Evolutionary conservation across 2,797 vertebrate species (phyloP).

Genomic region (Tympanoctomys barrerae): DNA sequence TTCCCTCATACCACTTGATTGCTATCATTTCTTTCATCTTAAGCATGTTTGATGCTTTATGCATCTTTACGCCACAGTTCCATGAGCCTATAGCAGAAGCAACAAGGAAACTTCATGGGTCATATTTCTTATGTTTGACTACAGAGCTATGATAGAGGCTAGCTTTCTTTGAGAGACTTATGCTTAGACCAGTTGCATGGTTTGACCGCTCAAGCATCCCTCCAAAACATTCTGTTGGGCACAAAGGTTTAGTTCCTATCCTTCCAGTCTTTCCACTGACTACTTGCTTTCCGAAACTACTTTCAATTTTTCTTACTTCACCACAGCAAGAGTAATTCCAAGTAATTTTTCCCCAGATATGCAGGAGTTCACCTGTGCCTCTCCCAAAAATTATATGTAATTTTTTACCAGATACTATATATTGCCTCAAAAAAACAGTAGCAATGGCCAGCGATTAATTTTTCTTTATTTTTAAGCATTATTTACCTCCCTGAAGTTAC

Average conservation of each 20-base stretch:
- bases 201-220: not conserved
- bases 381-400: not conserved
- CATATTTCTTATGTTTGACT: not conserved
- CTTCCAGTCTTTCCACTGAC: not conserved
- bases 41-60: not conserved
- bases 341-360: not conserved
- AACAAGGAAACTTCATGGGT: not conserved
- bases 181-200: not conserved
- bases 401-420: conserved; percentile 44
- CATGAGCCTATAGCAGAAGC: not conserved
- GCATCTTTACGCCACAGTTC: not conserved
- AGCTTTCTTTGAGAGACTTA: conserved; percentile 13
- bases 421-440: not conserved
- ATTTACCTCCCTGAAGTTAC: not conserved
- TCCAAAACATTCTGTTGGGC: not conserved
- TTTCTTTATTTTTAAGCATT: conserved; percentile 29
- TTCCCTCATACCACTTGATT: not conserved
- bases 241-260: not conserved
- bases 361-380: not conserved
- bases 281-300: not conserved
- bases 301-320: not conserved
- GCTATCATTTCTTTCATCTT: not conserved
- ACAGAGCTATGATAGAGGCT: not conserved
- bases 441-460: not conserved
- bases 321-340: conserved; percentile 12